Evolutionary conservation across 2,113 vertebrate species (phyloP).

Genomic region (Agapornis roseicollis): DNA sequence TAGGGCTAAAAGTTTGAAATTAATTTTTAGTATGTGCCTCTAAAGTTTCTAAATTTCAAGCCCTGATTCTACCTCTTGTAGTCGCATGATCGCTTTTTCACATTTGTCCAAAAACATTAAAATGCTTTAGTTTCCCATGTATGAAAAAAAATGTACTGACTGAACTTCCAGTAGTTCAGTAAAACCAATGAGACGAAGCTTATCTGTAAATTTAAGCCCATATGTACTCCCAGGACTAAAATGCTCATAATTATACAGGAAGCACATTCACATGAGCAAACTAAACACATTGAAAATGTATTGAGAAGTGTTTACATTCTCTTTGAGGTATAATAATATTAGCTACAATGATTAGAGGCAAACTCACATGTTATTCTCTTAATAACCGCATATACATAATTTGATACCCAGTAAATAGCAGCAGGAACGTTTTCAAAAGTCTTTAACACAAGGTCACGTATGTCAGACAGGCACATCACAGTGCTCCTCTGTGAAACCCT

Average conservation of each 20-base stretch:
- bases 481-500: not conserved
- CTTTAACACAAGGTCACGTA: not conserved
- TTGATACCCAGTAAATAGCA: not conserved
- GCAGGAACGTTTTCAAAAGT: not conserved
- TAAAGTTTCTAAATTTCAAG: not conserved
- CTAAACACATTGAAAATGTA: constrained; percentile 1
- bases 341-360: not conserved
- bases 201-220: not conserved
- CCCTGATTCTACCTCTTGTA: not conserved
- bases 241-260: constrained; percentile 25
- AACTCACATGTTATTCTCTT: constrained; percentile 5
- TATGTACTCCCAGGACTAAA: not conserved
- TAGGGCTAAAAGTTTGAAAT: not conserved
- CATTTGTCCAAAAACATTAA: not conserved
- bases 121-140: not conserved
- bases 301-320: constrained; percentile 21
- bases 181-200: not conserved
- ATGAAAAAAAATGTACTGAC: not conserved
- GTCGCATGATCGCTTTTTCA: not conserved
- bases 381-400: constrained; percentile 23
- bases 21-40: not conserved
- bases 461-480: not conserved
- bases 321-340: constrained; percentile 24
- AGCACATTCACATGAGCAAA: not conserved
- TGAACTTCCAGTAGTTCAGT: not conserved